These are phyloP conservation scores for Brachionichthys hirsutus DNA, from an alignment of 2,113 vertebrate genomes.

Conservation along the genomic window DNA sequence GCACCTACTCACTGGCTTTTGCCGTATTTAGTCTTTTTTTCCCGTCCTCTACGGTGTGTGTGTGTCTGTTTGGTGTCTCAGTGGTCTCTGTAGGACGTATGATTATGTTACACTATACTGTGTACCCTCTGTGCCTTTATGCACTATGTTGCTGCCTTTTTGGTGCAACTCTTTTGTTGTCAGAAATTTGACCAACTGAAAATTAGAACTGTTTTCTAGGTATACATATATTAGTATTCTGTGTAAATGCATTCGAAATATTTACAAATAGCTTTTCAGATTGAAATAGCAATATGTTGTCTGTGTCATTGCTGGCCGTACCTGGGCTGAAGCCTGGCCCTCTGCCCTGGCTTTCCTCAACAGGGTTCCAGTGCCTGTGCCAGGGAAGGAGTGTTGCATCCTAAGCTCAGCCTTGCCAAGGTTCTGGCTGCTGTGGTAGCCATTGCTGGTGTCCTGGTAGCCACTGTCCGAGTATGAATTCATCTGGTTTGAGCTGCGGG, in stretches of 20 bases:
- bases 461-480: conserved; percentile 98
- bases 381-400: conserved; percentile 83
- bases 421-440: conserved; percentile 88
- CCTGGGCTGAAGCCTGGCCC: conserved; percentile 90
- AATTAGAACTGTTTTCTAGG: not conserved
- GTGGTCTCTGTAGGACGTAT: conserved; percentile 43
- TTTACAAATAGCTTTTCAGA: not conserved
- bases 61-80: conserved; percentile 53
- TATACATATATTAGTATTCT: no score
- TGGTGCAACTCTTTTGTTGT: not conserved
- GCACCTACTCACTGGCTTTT: conserved; percentile 40
- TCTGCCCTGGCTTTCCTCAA: conserved; percentile 87
- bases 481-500: conserved; percentile 95
- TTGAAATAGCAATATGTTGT: conserved; percentile 11
- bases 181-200: not conserved
- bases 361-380: conserved; percentile 77
- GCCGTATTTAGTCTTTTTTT: conserved; percentile 27
- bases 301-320: conserved; percentile 53
- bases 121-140: conserved; percentile 36
- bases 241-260: no score
- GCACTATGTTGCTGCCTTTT: conserved; percentile 1
- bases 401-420: conserved; percentile 84
- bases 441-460: conserved; percentile 92
- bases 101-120: conserved; percentile 17
- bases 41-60: not conserved